These are phyloP conservation scores for Manis crassicaudata DNA, from an alignment of 2,797 vertebrate genomes.

Conservation along the genomic window DNA sequence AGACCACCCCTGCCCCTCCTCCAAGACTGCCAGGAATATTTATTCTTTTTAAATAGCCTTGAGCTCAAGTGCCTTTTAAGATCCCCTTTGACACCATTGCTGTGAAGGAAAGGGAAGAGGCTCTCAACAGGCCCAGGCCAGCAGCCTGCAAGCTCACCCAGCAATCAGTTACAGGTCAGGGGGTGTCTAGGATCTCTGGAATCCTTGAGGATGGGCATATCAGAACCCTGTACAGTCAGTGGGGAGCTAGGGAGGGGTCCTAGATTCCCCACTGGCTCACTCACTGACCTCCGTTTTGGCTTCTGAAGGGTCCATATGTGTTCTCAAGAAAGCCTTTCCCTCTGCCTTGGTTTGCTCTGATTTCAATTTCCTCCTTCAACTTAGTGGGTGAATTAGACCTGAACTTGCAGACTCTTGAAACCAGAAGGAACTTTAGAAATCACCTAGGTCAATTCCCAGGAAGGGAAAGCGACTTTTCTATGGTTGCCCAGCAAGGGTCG, in stretches of 20 bases:
- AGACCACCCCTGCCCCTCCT: neutral
- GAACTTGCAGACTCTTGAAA: neutral
- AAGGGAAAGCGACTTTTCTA: neutral
- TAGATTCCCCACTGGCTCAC: neutral
- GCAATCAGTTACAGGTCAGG: neutral
- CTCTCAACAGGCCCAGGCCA: neutral
- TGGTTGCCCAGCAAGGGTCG: neutral
- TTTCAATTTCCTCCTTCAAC: neutral
- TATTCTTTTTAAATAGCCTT: neutral
- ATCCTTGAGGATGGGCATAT: neutral
- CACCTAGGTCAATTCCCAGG: neutral
- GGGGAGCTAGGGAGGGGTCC: neutral
- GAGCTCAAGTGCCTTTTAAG: neutral
- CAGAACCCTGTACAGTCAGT: neutral
- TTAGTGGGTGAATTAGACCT: neutral
- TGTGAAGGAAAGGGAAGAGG: neutral
- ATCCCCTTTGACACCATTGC: neutral
- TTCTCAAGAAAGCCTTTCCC: neutral
- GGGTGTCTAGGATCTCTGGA: neutral
- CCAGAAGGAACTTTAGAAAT: slow-evolving; percentile 8
- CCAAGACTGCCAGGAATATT: neutral
- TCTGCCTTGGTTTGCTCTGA: neutral
- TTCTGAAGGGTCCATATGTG: neutral
- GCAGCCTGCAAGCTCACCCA: neutral
- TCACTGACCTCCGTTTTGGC: neutral